Evolutionary conservation across 1,140 invertebrate genomes (phyloP), one percentile per base, ranked within the genome.

Genomic region (Ostrea edulis): DNA sequence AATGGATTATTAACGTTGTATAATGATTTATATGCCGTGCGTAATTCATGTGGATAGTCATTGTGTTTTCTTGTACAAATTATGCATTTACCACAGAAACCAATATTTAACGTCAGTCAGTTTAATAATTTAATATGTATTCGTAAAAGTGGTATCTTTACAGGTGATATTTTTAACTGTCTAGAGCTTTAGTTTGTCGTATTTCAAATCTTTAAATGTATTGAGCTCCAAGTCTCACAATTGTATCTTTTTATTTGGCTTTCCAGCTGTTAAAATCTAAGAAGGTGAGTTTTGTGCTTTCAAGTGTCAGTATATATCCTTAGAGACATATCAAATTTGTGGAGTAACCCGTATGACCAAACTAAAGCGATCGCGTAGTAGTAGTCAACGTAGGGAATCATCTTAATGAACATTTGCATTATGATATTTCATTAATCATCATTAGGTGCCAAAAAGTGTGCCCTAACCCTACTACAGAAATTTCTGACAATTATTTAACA

Each of bases 251-350:
- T 77, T 77, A 77, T 77, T 77, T 77, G 68, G 68, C 68, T 77
- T 77, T 77, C 68, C 68, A 77, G 68, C 68, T 77, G 68, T 77
- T 77, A 77, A 77, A 77, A 77, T 29, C 68, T 77, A 77, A 77
- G 68, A 77, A 77, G 68, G 68, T 77, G 68, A 77, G 68, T 77
- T 77, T 29, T 77, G 29, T 77, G 68, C 68, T 77, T 77, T 77
- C 68, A 77, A 77, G 22, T 77, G 25, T 77, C 68, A 77, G 12
- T 77, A 35, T 77, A 62, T 62, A 77, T 77, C 68, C 68, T 35
- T 77, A 77, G 68, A 22, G 29, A 77, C 68, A 77, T 62, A 62
- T 77, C 7, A 77, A 77, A 77, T 29, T 35, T 77, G 68, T 77
- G 25, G 29, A 29, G 68, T 29, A 77, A 77, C 25, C 25, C 25